phyloP scores from a whole-genome alignment of 1,140 invertebrate species.

The Hesperophylax magnus region DNA sequence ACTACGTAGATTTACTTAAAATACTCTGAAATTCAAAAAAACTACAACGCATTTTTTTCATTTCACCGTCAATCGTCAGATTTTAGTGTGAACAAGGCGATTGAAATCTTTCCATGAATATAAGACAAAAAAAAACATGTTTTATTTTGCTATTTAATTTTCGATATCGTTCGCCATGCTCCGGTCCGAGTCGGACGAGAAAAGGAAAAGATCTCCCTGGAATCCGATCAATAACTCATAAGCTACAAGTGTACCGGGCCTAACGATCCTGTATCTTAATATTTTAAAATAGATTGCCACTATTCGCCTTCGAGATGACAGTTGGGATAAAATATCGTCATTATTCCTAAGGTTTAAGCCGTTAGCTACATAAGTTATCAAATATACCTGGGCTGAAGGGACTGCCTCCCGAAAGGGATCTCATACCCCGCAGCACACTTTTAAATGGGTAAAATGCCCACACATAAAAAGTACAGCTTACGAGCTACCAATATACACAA shows the following conservation, averaged over 20 bases:
- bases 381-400: slow-evolving; percentile 37
- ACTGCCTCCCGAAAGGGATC: not conserved
- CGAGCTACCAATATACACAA: slow-evolving; percentile 31
- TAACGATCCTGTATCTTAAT: slow-evolving; percentile 56
- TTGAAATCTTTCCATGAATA: not conserved
- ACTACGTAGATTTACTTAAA: too few relatives aligned
- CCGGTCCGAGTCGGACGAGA: not conserved
- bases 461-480: slow-evolving; percentile 37
- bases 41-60: too few relatives aligned
- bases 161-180: not conserved
- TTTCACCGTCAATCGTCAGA: too few relatives aligned
- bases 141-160: slow-evolving; percentile 23
- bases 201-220: slow-evolving; percentile 34
- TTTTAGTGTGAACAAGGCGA: slow-evolving; percentile 13
- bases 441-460: slow-evolving; percentile 45
- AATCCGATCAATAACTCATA: slow-evolving; percentile 51
- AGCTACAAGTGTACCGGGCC: slow-evolving; percentile 39
- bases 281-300: slow-evolving; percentile 57
- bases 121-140: slow-evolving; percentile 11
- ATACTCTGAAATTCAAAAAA: too few relatives aligned
- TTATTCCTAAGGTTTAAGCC: slow-evolving; percentile 51
- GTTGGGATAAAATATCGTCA: slow-evolving; percentile 56
- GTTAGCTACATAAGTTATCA: slow-evolving; percentile 50
- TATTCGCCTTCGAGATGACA: slow-evolving; percentile 53
- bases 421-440: slow-evolving; percentile 20